Evolutionary conservation across 1,140 invertebrate genomes (phyloP).

Genomic region (Ostrea edulis): DNA sequence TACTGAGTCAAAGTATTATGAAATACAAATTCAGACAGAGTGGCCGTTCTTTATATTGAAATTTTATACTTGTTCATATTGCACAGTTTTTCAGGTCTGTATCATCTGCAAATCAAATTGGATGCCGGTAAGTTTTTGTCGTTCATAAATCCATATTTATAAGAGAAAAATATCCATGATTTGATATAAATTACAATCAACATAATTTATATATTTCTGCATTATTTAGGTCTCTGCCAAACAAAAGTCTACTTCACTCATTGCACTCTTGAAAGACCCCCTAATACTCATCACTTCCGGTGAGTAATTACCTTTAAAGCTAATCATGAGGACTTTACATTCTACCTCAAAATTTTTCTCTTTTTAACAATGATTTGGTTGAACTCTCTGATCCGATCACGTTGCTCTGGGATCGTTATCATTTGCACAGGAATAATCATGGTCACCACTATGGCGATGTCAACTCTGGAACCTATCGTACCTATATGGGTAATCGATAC

Average conservation of each 20-base stretch:
- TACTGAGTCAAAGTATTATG: too few relatives aligned
- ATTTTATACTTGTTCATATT: background rate
- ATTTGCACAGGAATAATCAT: conserved; percentile 91
- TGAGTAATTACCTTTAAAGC: background rate
- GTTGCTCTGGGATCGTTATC: background rate
- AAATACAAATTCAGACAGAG: too few relatives aligned
- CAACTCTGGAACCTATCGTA: conserved; percentile 92
- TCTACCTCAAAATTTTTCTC: too few relatives aligned
- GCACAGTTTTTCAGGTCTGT: background rate
- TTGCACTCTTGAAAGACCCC: background rate
- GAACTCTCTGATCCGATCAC: background rate
- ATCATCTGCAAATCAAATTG: background rate
- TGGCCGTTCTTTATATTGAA: background rate
- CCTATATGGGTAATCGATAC: conserved; percentile 98
- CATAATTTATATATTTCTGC: too few relatives aligned
- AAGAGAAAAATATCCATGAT: too few relatives aligned
- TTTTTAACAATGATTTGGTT: too few relatives aligned
- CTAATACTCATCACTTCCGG: background rate
- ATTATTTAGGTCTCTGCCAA: background rate
- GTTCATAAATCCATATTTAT: too few relatives aligned
- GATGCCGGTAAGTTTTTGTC: background rate
- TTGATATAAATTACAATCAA: too few relatives aligned
- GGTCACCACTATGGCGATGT: conserved; percentile 98
- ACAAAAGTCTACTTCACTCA: background rate
- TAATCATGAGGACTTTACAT: background rate